Evolutionary conservation across 2,797 vertebrate species (phyloP), one percentile per base, ranked within the genome.

Genomic region (Hypotaenidia philippensis): DNA sequence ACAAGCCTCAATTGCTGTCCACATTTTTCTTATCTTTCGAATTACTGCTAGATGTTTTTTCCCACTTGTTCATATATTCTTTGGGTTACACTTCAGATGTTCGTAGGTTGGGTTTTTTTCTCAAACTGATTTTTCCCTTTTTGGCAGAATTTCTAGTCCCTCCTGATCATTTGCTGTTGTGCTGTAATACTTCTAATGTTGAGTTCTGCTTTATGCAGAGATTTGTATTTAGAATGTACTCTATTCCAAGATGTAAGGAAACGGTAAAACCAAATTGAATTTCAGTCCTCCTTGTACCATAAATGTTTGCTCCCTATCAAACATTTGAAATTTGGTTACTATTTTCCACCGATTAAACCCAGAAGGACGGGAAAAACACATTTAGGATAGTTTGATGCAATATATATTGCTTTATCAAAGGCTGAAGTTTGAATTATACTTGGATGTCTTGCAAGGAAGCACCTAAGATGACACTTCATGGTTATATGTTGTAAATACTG

Each of bases 181-280:
- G 6, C 63, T 88, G 32, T 0, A 53, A 11, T 57, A 23, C 11
- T 31, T 83, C 9, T 49, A 38, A 32, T 65, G 88, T 89, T 70
- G 11, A 80, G 31, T 90, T 87, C 31, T 88, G n/a, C 61, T 72
- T 93, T 79, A 53, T 59, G 52, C 27, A 47, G 69, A 45, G 19
- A 52, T 68, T 86, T 69, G 6, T 45, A 32, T 44, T 71, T 34
- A 78, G 15, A 63, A 8, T 60, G 9, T 74, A 21, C 3, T 18
- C 83, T 7, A 31, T 47, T 68, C 31, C 21, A 63, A 75, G 38
- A 41, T 31, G 21, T 57, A 55, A 53, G 20, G 50, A 47, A 45
- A 26, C 17, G 31, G 47, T 86, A n/a, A 6, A 59, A 7, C 32
- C 44, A 63, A 63, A 21, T 78, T 32, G 47, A 38, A 61, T 75